Evolutionary conservation across 1,140 invertebrate genomes (phyloP), one percentile per base, ranked within the genome.

Genomic region (Mercenaria mercenaria): DNA sequence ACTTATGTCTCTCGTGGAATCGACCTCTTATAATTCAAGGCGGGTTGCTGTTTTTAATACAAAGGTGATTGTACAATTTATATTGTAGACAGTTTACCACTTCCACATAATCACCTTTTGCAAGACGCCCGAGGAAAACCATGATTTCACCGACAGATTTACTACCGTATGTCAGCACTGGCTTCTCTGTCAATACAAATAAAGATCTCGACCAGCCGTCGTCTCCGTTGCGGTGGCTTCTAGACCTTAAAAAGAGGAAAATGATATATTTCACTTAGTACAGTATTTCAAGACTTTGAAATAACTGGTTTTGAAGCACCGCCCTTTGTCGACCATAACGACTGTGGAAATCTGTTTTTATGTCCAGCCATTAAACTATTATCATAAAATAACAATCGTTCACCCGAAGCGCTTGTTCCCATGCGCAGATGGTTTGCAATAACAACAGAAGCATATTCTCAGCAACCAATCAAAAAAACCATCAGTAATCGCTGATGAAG

Each of bases 391-490:
- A 82, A 82, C 80, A 82, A 64, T 82, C 56, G 52, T 61, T 64
- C 56, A 26, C 37, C 52, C 80, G 37, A 43, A 67, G 59, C 80
- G 56, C 18, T 67, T 26, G 37, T 32, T 18, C n/a, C 61, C 52
- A 82, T 67, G 82, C 61, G 52, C 82, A 84, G 82, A 84, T 84
- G 82, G 82, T 84, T 84, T 84, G 82, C 82, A 72, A 84, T 56
- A 84, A 84, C 67, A 72, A 84, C 61, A 84, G 6, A 39, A 20
- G 64, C 61, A 56, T 79, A 79, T 79, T 79, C 47, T 50, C 29
- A 67, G 23, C 59, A 64, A 20, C 80, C 80, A 67, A 82, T 69
- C 82, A 74, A 64, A 72, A 72, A 84, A 84, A 84, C 47, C 82
- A 84, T 84, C 82, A 84, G 39, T 72, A 1, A 26, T 29, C n/a